Evolutionary conservation across 2,888 invertebrate species (phyloP).

Genomic region (Cheilosia vernalis): DNA sequence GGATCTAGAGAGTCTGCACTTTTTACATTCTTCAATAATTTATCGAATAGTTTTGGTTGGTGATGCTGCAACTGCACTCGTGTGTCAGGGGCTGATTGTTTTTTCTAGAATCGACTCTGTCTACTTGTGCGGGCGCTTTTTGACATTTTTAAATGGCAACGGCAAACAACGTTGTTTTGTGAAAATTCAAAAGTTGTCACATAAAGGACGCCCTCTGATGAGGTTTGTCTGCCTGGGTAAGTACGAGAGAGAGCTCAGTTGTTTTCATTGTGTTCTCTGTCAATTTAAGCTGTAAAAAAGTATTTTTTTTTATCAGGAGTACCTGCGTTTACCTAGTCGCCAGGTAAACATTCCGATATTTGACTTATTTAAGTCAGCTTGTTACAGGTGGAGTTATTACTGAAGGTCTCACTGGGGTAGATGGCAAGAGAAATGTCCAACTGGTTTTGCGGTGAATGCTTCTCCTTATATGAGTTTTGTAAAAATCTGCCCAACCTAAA

Average conservation of each 20-base stretch:
- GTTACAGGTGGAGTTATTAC: too few species aligned
- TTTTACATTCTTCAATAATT: conserved; percentile 61
- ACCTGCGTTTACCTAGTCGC: neutral
- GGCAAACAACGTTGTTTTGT: conserved; percentile 19
- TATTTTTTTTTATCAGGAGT: neutral
- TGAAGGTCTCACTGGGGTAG: too few species aligned
- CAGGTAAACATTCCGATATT: neutral
- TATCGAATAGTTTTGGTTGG: conserved; percentile 60
- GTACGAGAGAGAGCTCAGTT: neutral
- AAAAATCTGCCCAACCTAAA: too few species aligned
- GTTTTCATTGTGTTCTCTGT: neutral
- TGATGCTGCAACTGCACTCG: conserved; percentile 33
- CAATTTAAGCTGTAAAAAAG: conserved; percentile 15
- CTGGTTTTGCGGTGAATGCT: too few species aligned
- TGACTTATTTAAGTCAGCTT: too few species aligned
- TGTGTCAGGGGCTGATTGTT: conserved; percentile 34
- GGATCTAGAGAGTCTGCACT: conserved; percentile 47
- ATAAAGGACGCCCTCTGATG: conserved; percentile 12
- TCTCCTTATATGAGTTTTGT: too few species aligned
- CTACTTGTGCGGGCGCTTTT: conserved; percentile 9
- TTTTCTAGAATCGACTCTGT: conserved; percentile 1
- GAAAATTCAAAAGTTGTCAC: neutral
- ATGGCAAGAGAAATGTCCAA: too few species aligned
- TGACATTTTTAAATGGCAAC: conserved; percentile 8
- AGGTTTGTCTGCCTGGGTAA: neutral